phyloP scores from a whole-genome alignment of 2,888 invertebrate species.

The Petrolisthes cinctipes region DNA sequence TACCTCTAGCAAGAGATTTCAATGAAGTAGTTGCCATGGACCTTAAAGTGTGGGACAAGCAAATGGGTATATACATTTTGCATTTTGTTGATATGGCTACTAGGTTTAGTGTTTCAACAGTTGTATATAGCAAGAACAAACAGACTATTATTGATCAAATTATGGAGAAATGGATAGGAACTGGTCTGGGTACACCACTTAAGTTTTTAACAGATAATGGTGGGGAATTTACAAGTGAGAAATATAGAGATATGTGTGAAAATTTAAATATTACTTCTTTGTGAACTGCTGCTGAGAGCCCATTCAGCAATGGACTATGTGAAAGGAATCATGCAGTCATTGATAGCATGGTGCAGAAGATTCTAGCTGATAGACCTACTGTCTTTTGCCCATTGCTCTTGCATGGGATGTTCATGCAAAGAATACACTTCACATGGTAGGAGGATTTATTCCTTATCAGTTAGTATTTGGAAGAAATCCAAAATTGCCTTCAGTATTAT shows the following conservation, averaged over 20 bases:
- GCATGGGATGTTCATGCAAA: conserved; percentile 2
- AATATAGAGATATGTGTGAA: conserved; percentile 24
- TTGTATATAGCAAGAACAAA: not conserved
- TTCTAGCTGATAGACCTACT: not conserved
- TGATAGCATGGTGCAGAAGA: not conserved
- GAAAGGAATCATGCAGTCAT: conserved; percentile 2
- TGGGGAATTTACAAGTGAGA: conserved; percentile 3
- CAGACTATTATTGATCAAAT: conserved; percentile 1
- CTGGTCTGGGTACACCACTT: not conserved
- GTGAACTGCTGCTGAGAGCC: conserved; percentile 16
- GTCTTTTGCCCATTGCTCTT: not conserved
- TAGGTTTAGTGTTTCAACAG: conserved; percentile 6
- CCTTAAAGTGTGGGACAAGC: not conserved
- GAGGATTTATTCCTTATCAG: not conserved
- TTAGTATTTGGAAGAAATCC: not conserved
- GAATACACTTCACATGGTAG: not conserved
- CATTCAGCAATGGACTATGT: conserved; percentile 5
- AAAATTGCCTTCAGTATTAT: not conserved
- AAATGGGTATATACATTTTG: conserved; percentile 15
- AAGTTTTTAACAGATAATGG: conserved; percentile 22
- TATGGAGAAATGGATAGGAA: not conserved
- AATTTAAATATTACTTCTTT: conserved; percentile 1
- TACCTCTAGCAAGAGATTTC: not conserved
- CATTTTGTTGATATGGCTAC: conserved; percentile 18
- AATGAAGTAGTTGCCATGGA: conserved; percentile 18